Base-by-base conservation (phyloP, 2,797 vertebrate species). In the Chiroxiphia lanceolata region DNA sequence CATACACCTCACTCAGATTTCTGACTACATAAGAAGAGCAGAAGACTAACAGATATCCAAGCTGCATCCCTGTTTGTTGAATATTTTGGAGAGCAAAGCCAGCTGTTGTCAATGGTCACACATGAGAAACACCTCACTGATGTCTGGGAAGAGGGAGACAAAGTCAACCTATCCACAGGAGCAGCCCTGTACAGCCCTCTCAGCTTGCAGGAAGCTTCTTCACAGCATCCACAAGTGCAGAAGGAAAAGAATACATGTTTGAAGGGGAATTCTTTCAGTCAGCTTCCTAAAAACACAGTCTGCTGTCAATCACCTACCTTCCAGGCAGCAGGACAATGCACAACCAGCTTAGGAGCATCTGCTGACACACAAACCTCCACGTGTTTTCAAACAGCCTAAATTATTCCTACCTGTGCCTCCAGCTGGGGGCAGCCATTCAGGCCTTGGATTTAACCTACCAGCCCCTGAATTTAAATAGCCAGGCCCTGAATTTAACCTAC, bases 371-470 rank as follows among this genome's bases (percentile, higher is more conserved):
- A 42, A 7, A 29, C 17, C 71, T 67, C 69, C 14, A 38, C 42
- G 31, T 21, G 26, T 4, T 17, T 56, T 27, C 36, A 17, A 87
- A 77, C 36, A 60, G 56, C 53, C 81, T 60, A 11, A 14, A 25
- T 18, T 13, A n/a, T 4, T 53, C 45, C 34, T 48, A 12, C 61
- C 44, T 26, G 67, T 45, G 75, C 53, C 79, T 27, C 63, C 70
- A 48, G 6, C 19, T 5, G 26, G 54, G 68, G 29, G 70, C 50
- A 80, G 44, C 16, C 50, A 44, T 13, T 33, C 36, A 40, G 38
- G n/a, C 50, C 48, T 22, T 42, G 68, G 8, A 1, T 22, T 75
- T 31, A 45, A 38, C 77, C 98, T 98, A 99, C 99, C 99, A 99
- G 3, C 3, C 8, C 31, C 11, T 31, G n/a, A 16, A n/a, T 34